Base-by-base conservation (phyloP, 2,888 invertebrate species). In the Barypeithes pellucidus region DNA sequence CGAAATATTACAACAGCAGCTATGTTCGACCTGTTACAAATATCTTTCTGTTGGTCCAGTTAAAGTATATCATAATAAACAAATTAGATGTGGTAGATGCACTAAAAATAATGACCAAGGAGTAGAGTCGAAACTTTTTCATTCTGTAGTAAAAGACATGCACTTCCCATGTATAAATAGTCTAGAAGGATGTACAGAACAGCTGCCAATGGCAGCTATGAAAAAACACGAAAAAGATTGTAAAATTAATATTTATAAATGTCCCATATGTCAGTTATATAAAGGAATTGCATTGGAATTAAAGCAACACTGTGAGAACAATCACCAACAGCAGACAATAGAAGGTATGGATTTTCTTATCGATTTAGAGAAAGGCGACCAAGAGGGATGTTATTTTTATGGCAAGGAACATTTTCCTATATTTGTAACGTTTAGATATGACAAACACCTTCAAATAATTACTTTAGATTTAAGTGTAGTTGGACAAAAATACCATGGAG, bases 31-130 rank as follows among this genome's bases (percentile, higher is more conserved):
- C n/a, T 62, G 62, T 14, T 5, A 41, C 4, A 62, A 62, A n/a
- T 62, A 24, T 16, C 45, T 62, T 2, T 62, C 62, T 3, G 45
- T 62, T 5, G 24, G 22, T 3, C 45, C 62, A 1, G 24, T 62
- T 16, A 62, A 62, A n/a, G 62, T 62, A n/a, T 62, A 62, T 11
- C 22, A 3, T 1, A 45, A 62, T n/a, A n/a, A 14, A 9, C 11
- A 24, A 3, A 24, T 43, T 2, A 62, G 45, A n/a, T 62, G 62
- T 45, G 62, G 62, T 2, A 22, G 62, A 14, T 62, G 62, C 12
- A n/a, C 7, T 9, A 43, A 62, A 16, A n/a, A 7, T 4, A n/a
- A 43, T 14, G 45, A 62, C 24, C 7, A 3, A 11, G 62, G 62
- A 2, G 62, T 62, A 3, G 24, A 62, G 24, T 62, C 62, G 2